Base-by-base conservation (phyloP, 2,888 invertebrate genomes). In the Pediacus dermestoides region DNA sequence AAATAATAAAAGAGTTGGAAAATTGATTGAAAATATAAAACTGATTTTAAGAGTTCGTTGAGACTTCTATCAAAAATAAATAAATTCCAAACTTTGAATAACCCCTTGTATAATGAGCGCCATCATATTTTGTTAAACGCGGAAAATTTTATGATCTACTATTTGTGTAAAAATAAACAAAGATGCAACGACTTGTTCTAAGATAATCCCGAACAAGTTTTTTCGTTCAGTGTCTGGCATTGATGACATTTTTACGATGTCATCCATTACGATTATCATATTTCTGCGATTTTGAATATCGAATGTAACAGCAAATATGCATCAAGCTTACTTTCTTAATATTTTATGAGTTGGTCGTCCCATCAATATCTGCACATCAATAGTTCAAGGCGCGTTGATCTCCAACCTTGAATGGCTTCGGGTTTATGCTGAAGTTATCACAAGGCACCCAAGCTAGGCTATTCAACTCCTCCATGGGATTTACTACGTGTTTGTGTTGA, bases 251-350 rank as follows among this genome's bases (percentile, higher is more conserved):
- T 58, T 58, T 56, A 56, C 52, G 58, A 53, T 40, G 48, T 47
- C 56, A 51, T 58, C 51, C 48, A 53, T 58, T 53, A 53, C 42
- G 52, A 56, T 58, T 55, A 57, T 53, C 55, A 58, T 58, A 57
- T 53, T 54, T 58, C 48, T 46, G 44, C 48, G 52, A 55, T 48
- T 53, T 48, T 54, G 53, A 52, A 55, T 57, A 57, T 49, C 48
- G 50, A 50, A 42, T 44, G 44, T 44, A 42, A 52, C 50, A 48
- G 42, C 39, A 42, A 50, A 52, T 45, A 45, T 50, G 50, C 50
- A 52, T 48, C 50, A 48, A 37, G 16, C 28, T 27, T 26, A 23
- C 22, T 37, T 42, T 46, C 39, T 42, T 28, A 28, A 28, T 28
- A 3, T 13, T 28, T 28, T 28, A 9, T 28, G 12, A 28, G 11